phyloP scores from a whole-genome alignment of 2,797 vertebrate species.

The Dipus sagitta region DNA sequence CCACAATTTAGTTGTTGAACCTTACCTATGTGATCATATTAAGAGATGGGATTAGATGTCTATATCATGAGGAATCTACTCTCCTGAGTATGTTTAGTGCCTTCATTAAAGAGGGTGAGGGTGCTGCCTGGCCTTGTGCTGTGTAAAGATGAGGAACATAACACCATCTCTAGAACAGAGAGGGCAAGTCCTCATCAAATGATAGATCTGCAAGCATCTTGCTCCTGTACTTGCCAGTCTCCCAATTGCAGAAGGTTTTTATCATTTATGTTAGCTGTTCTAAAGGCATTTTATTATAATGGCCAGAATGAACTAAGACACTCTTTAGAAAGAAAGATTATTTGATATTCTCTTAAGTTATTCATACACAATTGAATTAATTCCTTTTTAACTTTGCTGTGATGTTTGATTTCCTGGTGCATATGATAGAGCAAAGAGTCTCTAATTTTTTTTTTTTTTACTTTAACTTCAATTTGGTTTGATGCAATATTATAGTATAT shows the following conservation, averaged over 20 bases:
- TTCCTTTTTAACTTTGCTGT: not conserved
- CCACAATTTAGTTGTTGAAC: not conserved
- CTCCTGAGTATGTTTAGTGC: not conserved
- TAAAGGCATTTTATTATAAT: not conserved
- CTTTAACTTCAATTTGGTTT: conserved; percentile 31
- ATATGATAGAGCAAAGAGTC: not conserved
- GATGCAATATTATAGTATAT: not conserved
- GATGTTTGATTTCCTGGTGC: not conserved
- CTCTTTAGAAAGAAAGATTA: not conserved
- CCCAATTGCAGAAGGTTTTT: not conserved
- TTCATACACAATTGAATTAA: not conserved
- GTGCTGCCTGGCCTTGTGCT: not conserved
- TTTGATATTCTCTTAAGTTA: conserved; percentile 5
- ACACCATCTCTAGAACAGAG: not conserved
- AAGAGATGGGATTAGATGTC: not conserved
- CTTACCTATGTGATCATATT: not conserved
- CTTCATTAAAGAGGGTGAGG: not conserved
- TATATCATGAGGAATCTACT: not conserved
- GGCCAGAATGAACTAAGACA: not conserved
- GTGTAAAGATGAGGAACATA: not conserved
- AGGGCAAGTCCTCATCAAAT: not conserved
- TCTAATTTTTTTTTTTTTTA: conserved; percentile 16
- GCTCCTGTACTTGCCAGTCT: not conserved
- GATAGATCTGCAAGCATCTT: rapidly evolving
- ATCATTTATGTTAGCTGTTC: not conserved